Evolutionary conservation across 2,113 vertebrate species (phyloP), one percentile per base, ranked within the genome.

Genomic region (Camelus bactrianus): DNA sequence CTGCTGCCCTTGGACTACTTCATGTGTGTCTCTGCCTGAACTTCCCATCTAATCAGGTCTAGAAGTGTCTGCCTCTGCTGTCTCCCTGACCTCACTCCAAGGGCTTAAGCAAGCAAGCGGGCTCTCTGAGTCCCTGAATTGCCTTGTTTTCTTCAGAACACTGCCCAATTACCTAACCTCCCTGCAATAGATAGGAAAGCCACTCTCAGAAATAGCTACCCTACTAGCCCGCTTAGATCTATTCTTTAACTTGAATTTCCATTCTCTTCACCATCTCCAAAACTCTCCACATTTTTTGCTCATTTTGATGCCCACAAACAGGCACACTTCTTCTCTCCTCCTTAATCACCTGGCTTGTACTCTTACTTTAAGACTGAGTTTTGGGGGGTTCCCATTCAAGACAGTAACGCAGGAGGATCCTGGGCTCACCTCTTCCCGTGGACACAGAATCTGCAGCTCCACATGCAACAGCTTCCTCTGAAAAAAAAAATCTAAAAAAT

Each of bases 121-220:
- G 42, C 26, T 38, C 26, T 94, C 67, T 42, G 38, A 42, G 56
- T 93, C 35, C 24, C 60, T 62, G 30, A 95, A 77, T 91, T 93
- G 22, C 42, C 87, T 90, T 82, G 6, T 50, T 88, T 91, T 84
- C 85, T 87, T 73, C 26, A 50, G 32, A 72, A 82, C 77, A 72
- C 1, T 35, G 48, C 0, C 22, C 12, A 56, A 80, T 70, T 24
- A 77, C 20, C n/a, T 26, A 64, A 83, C 5, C 22, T 91, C 28
- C 32, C 30, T 79, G 28, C 2, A 54, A 35, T 12, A 52, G 10
- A 48, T 28, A 64, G 28, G 9, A 19, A 7, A 67, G 50, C 20
- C 64, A 52, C 50, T 50, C 42, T 80, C 56, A 58, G 15, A 75
- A 95, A 64, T 48, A 91, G 46, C 42, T 69, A 77, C 32, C 28